Evolutionary conservation across 1,140 invertebrate genomes (phyloP).

Genomic region (Acromyrmex heyeri): DNA sequence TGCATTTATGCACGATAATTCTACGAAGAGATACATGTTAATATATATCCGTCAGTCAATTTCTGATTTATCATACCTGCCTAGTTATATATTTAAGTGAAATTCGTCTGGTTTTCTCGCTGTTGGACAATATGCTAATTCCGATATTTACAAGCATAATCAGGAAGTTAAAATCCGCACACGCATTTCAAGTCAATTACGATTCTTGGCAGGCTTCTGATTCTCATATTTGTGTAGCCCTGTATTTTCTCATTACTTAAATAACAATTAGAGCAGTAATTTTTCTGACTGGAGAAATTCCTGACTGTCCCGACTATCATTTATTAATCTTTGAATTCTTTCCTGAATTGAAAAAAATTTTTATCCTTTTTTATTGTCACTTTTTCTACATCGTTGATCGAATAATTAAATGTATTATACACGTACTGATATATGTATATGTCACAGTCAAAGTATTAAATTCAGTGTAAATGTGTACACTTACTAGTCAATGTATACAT

Average conservation of each 20-base stretch:
- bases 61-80: not conserved
- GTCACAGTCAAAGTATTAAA: too few species aligned
- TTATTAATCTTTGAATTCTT: not conserved
- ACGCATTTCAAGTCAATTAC: constrained; percentile 33
- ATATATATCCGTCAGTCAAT: not conserved
- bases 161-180: not conserved
- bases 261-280: constrained; percentile 19
- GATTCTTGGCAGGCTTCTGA: constrained; percentile 10
- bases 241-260: not conserved
- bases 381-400: not conserved
- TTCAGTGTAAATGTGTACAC: too few species aligned
- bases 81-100: not conserved
- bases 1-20: not conserved
- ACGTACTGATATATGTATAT: too few species aligned
- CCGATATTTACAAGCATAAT: constrained; percentile 12
- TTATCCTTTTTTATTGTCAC: not conserved
- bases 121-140: constrained; percentile 17
- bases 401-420: not conserved
- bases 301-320: not conserved
- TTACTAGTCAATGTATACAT: too few species aligned
- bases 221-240: too few species aligned
- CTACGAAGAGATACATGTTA: not conserved
- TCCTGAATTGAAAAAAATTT: not conserved
- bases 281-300: not conserved
- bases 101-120: not conserved